Base-by-base conservation (phyloP, 1,140 invertebrate species). In the Telenomus remus region DNA sequence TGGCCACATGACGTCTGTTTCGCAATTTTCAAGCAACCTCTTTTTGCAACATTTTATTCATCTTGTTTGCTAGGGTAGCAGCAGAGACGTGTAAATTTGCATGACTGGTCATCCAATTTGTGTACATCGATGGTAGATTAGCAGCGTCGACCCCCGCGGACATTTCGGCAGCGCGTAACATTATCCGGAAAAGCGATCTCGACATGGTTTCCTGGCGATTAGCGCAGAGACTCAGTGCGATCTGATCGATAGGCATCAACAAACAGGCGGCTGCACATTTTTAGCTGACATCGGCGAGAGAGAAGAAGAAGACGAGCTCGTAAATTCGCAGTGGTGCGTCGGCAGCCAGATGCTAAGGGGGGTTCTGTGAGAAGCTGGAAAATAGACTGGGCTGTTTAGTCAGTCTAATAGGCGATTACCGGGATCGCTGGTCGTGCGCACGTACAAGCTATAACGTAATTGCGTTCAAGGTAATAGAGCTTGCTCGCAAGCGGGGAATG, bases 341-440 rank as follows among this genome's bases (percentile, higher is more conserved):
- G 61, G 56, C 63, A 61, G 39, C 72, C 72, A 64, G 72, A 69
- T 69, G 35, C 56, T 64, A 56, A 15, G 34, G 12, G 34, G 51
- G 43, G 6, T 14, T 69, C 72, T 69, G 59, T 75, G 72, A 64
- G 72, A 75, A 75, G 64, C 54, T 75, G 59, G 64, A 69, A 75
- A 75, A 75, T 69, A 57, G 72, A 69, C 72, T 75, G 16, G 64
- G 57, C 73, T 76, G 73, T 76, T 76, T 76, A 70, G 65, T 76
- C 19, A 3, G 6, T 27, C 61, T 76, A 76, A 76, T 76, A 61
- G 73, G 61, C 57, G 73, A 76, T 76, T 70, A 76, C 60, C 47
- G 60, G 59, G 54, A 47, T 63, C 44, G 47, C 59, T 47, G 72
- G 72, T 69, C 65, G 72, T 76, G 64, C 71, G 71, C 71, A 75